These are phyloP conservation scores for Podarcis muralis DNA, from an alignment of 2,113 vertebrate genomes.

Conservation along the genomic window DNA sequence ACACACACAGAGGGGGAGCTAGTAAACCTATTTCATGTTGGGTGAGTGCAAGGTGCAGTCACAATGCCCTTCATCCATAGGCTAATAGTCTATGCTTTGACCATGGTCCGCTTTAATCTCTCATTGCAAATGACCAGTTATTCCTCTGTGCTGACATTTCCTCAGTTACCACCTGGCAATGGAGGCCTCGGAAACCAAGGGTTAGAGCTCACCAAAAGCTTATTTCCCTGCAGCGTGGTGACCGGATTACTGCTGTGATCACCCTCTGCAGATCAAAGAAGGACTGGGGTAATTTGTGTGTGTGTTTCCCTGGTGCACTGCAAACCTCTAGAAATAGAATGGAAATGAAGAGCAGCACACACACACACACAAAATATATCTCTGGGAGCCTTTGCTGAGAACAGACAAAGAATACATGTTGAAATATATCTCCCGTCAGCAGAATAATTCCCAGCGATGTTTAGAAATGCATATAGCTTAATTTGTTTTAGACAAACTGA, in stretches of 20 bases:
- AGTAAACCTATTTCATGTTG: conserved; percentile 21
- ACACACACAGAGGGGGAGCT: neutral
- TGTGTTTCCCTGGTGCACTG: conserved; percentile 14
- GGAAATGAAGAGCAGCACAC: neutral
- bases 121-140: conserved; percentile 15
- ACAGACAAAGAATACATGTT: neutral
- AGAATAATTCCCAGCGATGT: neutral
- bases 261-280: conserved; percentile 44
- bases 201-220: neutral
- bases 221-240: conserved; percentile 22
- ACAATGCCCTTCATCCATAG: conserved; percentile 36
- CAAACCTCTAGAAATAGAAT: neutral
- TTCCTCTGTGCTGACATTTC: conserved; percentile 27
- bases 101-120: conserved; percentile 37
- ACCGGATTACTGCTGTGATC: conserved; percentile 33
- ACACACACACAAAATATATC: neutral
- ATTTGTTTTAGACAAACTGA: neutral
- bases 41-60: conserved; percentile 13
- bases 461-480: neutral
- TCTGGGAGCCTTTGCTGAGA: neutral
- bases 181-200: neutral
- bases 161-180: conserved; percentile 47
- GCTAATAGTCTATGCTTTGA: conserved; percentile 37
- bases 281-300: conserved; percentile 24
- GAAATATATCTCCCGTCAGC: neutral